Percentiles rank a stretch among this genome's conserved stretches.
These are phyloP conservation scores for Falco rusticolus DNA, from an alignment of 2,797 vertebrate genomes.

Conservation along the genomic window DNA sequence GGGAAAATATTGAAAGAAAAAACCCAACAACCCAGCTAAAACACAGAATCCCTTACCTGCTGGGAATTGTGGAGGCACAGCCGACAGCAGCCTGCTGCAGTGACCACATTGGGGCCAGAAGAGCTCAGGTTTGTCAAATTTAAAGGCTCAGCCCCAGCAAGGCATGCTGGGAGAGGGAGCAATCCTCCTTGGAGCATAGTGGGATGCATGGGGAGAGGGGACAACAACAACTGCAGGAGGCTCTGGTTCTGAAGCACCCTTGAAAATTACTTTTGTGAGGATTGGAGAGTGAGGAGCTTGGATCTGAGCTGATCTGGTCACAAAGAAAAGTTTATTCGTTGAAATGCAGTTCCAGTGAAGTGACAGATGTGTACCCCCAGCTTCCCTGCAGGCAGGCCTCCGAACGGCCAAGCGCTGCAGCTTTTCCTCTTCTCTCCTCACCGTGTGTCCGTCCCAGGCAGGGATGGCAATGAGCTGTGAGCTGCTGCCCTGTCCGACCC, in stretches of 20 bases:
- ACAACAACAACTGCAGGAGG: not conserved
- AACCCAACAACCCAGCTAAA: not conserved
- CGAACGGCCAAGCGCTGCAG: accelerated
- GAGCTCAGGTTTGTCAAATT: not conserved
- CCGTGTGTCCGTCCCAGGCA: accelerated
- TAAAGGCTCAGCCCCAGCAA: not conserved
- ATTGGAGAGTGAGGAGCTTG: not conserved
- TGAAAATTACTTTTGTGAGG: not conserved
- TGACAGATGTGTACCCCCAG: not conserved
- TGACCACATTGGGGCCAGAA: accelerated
- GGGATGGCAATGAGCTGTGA: not conserved
- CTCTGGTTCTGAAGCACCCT: not conserved
- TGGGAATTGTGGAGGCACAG: not conserved
- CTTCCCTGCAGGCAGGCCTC: not conserved
- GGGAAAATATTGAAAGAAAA: not conserved
- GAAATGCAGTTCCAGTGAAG: not conserved
- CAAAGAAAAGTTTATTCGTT: not conserved
- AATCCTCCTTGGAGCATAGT: not conserved
- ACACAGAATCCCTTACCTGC: not conserved
- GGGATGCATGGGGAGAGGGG: not conserved
- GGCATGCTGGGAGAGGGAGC: not conserved
- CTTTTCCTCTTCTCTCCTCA: not conserved
- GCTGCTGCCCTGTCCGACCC: not conserved
- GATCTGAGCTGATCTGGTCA: not conserved
- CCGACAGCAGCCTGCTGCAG: not conserved